A percentile compares a stretch with the other conserved stretches of the same genome.
These are phyloP conservation scores for Apis dorsata DNA, from an alignment of 1,140 invertebrate species.

Conservation along the genomic window DNA sequence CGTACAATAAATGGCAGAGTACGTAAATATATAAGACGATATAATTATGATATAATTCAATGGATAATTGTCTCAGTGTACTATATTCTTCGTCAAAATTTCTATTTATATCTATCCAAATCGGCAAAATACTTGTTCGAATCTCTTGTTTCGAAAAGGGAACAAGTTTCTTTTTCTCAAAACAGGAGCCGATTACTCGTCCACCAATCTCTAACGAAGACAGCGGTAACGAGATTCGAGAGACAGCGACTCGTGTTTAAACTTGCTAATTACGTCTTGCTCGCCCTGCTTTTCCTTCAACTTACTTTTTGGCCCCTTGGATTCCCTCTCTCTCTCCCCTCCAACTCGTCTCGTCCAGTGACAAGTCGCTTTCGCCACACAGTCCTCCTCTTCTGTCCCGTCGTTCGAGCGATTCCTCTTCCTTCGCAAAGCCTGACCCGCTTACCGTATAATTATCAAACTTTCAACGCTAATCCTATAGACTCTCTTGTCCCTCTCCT, in stretches of 20 bases:
- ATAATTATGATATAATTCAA: too few relatives aligned
- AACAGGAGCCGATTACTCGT: background rate
- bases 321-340: background rate
- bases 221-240: slow-evolving; percentile 67
- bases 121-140: too few relatives aligned
- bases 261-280: slow-evolving; percentile 71
- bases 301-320: background rate
- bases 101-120: too few relatives aligned
- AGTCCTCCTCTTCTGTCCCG: background rate
- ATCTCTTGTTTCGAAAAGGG: background rate
- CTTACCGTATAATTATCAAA: slow-evolving; percentile 69
- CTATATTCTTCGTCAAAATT: background rate
- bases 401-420: background rate
- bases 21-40: too few relatives aligned
- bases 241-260: slow-evolving; percentile 62
- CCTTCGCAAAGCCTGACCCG: slow-evolving; percentile 18
- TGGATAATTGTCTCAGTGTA: too few relatives aligned
- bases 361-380: slow-evolving; percentile 19
- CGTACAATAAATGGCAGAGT: too few relatives aligned
- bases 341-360: background rate
- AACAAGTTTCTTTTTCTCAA: background rate
- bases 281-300: background rate
- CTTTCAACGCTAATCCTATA: slow-evolving; percentile 62
- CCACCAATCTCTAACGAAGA: slow-evolving; percentile 30
- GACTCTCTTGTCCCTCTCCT: slow-evolving; percentile 5